Evolutionary conservation across 1,140 invertebrate genomes (phyloP), one percentile per base, ranked within the genome.

Genomic region (Microplitis demolitor): DNA sequence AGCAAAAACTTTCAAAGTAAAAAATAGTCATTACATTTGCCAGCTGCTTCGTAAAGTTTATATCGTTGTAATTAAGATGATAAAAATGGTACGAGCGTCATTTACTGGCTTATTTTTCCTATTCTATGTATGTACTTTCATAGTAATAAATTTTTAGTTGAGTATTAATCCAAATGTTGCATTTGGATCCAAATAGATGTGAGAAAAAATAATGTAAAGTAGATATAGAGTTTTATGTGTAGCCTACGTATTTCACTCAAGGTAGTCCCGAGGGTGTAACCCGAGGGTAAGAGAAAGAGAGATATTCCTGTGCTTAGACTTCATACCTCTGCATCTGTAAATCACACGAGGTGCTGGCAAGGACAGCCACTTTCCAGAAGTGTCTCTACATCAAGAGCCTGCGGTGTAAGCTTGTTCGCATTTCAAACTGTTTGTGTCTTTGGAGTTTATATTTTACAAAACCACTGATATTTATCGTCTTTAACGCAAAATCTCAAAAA

Each of bases 351-450:
- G 45, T 70, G 73, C 51, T 77, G 73, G 69, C 71, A 77, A 75
- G 72, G 77, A 79, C 77, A 78, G 71, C 74, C 76, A 78, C 78
- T 78, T 76, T 78, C 75, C 66, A 72, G 53, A 77, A 77, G 76
- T 77, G 66, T 78, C 76, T 79, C 76, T 74, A 77, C 69, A 77
- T 79, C 76, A 79, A 76, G 72, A 73, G 67, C 66, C 66, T 69
- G 71, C 61, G 63, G 74, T 39, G 69, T 64, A 56, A 60, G 61
- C 39, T 35, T 24, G 56, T 62, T 72, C 72, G 74, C 73, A 70
- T 76, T 9, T 35, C 14, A 8, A 37, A 63, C 37, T 24, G 24
- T 31, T 51, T 45, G 16, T 33, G 14, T 50, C 39, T 50, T 51
- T 9, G 9, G 11, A 66, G 39, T 16, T 4, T 51, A 66, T 50